Evolutionary conservation across 2,113 vertebrate species (phyloP).

Genomic region (Menidia beryllina): DNA sequence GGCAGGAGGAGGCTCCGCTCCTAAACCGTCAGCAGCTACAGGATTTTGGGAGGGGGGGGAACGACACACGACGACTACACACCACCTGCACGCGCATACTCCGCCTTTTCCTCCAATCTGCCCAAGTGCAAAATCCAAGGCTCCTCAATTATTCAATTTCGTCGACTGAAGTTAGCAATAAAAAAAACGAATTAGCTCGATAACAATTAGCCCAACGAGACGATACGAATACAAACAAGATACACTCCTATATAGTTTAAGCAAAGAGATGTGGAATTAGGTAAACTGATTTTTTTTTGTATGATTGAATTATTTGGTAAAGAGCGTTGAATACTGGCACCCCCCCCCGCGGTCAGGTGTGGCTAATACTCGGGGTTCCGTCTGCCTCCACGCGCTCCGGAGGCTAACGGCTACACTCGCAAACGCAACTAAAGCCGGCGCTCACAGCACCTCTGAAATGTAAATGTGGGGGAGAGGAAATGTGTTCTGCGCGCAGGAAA

Average conservation of each 20-base stretch:
- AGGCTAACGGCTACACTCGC: conserved; percentile 70
- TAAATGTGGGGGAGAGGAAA: too few relatives aligned
- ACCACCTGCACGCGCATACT: too few relatives aligned
- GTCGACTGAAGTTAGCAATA: too few relatives aligned
- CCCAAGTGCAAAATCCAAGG: conserved; percentile 85
- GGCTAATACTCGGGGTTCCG: conserved; percentile 83
- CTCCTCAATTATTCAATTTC: conserved; percentile 71
- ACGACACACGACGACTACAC: too few relatives aligned
- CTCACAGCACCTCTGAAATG: conserved; percentile 68
- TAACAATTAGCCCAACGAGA: conserved; percentile 64
- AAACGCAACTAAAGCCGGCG: conserved; percentile 62
- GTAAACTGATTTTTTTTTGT: conserved; percentile 76
- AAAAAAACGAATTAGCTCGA: conserved; percentile 64
- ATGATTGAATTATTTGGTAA: conserved; percentile 85
- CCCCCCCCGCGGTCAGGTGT: conserved; percentile 75
- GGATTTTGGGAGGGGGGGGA: too few relatives aligned
- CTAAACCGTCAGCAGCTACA: conserved; percentile 57
- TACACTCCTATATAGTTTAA: conserved; percentile 53
- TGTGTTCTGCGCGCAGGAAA: not conserved
- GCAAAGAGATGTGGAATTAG: conserved; percentile 81
- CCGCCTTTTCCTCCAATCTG: conserved; percentile 30
- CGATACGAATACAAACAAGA: conserved; percentile 42
- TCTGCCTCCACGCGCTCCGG: conserved; percentile 68
- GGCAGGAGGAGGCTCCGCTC: conserved; percentile 10
- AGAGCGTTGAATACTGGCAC: conserved; percentile 85